Conservation (phyloP, 2,888 invertebrate genomes). For the Myathropa florea region DNA sequence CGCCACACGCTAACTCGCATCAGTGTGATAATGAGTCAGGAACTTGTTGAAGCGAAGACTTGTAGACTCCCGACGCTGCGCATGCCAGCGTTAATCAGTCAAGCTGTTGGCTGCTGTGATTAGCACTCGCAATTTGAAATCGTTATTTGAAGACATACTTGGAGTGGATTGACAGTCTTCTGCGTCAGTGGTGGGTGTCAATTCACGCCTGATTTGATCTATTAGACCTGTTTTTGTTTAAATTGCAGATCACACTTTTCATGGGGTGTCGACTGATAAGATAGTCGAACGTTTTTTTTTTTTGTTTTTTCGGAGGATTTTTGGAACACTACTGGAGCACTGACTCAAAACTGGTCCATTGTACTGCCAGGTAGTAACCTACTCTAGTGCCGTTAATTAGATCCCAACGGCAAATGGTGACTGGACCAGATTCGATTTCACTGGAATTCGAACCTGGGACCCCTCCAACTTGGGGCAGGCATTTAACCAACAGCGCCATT, state of each 20-base stretch:
- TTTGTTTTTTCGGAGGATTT: no score
- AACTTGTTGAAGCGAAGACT: background rate
- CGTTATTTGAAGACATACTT: constrained; percentile 27
- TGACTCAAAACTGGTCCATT: no score
- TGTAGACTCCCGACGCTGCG: background rate
- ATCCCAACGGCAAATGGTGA: no score
- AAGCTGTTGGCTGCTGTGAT: constrained; percentile 45
- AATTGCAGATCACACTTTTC: background rate
- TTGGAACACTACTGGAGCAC: no score
- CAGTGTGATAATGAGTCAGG: constrained; percentile 25
- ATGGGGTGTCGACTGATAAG: background rate
- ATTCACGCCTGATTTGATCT: background rate
- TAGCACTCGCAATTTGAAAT: constrained; percentile 35
- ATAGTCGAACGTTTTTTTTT: no score
- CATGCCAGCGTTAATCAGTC: constrained; percentile 40
- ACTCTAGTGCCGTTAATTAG: no score
- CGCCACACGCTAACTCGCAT: constrained; percentile 43
- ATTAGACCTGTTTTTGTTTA: background rate
- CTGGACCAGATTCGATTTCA: no score
- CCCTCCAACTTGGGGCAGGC: no score
- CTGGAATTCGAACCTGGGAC: no score
- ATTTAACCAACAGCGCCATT: no score
- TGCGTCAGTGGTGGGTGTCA: background rate
- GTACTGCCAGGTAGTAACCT: no score
- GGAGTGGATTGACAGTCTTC: background rate